Percentiles rank a stretch among this genome's conserved stretches.
Conservation (phyloP, 1,140 invertebrate genomes). For the Babylonia areolata region DNA sequence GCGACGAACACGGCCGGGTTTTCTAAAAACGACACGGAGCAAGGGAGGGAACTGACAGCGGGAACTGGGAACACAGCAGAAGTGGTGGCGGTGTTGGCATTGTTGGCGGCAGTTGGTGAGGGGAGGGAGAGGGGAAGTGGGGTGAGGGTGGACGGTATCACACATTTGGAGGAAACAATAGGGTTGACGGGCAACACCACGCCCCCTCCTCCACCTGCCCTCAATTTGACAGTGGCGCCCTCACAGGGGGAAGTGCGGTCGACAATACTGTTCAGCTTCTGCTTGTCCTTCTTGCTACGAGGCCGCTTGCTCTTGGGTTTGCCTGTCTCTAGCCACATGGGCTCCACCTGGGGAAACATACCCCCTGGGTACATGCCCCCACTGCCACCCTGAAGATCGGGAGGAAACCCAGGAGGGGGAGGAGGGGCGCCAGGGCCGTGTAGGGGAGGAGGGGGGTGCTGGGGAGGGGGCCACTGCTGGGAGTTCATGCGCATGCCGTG, state of each 20-base stretch:
- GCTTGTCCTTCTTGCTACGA: conserved; percentile 52
- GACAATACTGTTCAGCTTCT: conserved; percentile 59
- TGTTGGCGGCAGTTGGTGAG: not conserved
- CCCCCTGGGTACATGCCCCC: conserved; percentile 1
- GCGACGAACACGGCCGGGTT: conserved; percentile 90
- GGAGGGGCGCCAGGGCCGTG: not conserved
- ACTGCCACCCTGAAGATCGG: not conserved
- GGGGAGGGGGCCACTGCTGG: conserved; percentile 33
- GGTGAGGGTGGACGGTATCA: conserved; percentile 44
- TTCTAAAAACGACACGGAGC: conserved; percentile 86
- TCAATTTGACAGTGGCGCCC: not conserved
- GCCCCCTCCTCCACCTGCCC: not conserved
- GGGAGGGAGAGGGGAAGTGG: not conserved
- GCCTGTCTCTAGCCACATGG: conserved; percentile 48
- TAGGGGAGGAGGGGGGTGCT: conserved; percentile 23
- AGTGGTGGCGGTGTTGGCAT: conserved; percentile 19
- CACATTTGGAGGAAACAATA: conserved; percentile 45
- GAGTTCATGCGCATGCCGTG: conserved; percentile 38
- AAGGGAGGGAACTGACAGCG: conserved; percentile 2
- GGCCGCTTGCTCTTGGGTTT: conserved; percentile 49
- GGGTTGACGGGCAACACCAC: not conserved
- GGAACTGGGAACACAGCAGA: conserved; percentile 29
- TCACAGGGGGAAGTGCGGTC: conserved; percentile 63
- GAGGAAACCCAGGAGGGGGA: not conserved
- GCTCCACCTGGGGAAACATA: conserved; percentile 36